A percentile compares a stretch with the other conserved stretches of the same genome.
Evolutionary conservation across 2,888 invertebrate genomes (phyloP).

Genomic region (Lithophane ornitopus): DNA sequence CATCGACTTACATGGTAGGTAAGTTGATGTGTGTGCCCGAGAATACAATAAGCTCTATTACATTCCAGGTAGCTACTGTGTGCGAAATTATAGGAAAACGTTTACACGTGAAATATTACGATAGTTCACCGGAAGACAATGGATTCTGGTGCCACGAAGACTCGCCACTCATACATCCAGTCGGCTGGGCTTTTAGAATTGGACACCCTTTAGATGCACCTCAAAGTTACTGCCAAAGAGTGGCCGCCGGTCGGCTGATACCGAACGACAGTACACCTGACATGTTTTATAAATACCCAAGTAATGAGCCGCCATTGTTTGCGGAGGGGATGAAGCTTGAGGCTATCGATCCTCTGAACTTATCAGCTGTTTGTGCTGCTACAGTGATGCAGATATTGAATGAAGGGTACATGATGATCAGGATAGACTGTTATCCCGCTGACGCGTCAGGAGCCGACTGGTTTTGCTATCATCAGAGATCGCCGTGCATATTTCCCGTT

Average conservation of each 20-base stretch:
- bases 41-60: conserved; percentile 6
- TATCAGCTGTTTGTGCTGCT: conserved; percentile 98
- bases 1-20: too few species aligned
- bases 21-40: not conserved
- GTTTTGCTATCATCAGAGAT: conserved; percentile 99
- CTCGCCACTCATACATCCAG: conserved; percentile 98
- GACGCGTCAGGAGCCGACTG: conserved; percentile 97
- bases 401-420: conserved; percentile 98
- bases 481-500: conserved; percentile 98
- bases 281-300: conserved; percentile 93
- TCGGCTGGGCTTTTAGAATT: conserved; percentile 98
- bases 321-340: conserved; percentile 98
- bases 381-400: conserved; percentile 98
- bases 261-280: conserved; percentile 95
- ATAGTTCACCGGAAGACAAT: conserved; percentile 94
- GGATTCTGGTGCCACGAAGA: conserved; percentile 99
- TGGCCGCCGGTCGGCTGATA: conserved; percentile 93
- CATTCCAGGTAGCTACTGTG: conserved; percentile 94
- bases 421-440: conserved; percentile 98
- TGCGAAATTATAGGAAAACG: conserved; percentile 98
- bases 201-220: conserved; percentile 97
- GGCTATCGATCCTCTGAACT: conserved; percentile 98
- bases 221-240: conserved; percentile 93
- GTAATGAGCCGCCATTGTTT: conserved; percentile 91
- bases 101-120: conserved; percentile 97